Evolutionary conservation across 2,113 vertebrate species (phyloP), one percentile per base, ranked within the genome.

Genomic region (Ciconia boyciana): DNA sequence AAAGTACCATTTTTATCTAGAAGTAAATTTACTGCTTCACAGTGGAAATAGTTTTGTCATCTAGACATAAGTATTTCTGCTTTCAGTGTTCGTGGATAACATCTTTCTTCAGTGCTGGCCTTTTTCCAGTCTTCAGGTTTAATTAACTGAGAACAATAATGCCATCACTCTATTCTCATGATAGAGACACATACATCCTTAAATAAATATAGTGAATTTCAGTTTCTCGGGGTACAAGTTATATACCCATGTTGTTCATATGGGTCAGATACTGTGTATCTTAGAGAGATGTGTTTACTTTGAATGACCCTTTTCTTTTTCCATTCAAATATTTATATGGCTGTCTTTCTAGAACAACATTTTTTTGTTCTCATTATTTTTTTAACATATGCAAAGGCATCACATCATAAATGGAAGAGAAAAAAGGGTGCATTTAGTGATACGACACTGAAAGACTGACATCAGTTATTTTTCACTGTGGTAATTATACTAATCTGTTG

Each of bases 131-230:
- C 62, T 74, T 86, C 52, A 79, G 44, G 22, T 90, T 93, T 82
- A 86, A 86, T 85, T 97, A 96, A 72, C 71, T 76, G 82, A 75
- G 60, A 88, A 87, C 58, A 85, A 36, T 81, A 88, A 70, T 78
- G 32, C 48, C 14, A 55, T 52, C 29, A 20, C 21, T 93, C 83
- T 91, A 61, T 93, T 70, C 28, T 82, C 4, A 14, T 44, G 41
- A 28, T 25, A 85, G 58, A 62, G 41, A 43, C 2, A 62, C 10
- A 19, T 29, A 39, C 32, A 74, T 51, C 29, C 24, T 77, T 81
- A 89, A 85, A 92, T 48, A 83, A 87, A 85, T 70, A 54, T 2
- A 83, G 22, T 46, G 41, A 54, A 52, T 91, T 94, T 83, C 52
- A 44, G 12, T 64, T 91, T 86, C 48, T 74, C 12, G 7, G 62